Evolutionary conservation across 2,888 invertebrate species (phyloP), one percentile per base, ranked within the genome.

Genomic region (Pyrocoelia pectoralis): DNA sequence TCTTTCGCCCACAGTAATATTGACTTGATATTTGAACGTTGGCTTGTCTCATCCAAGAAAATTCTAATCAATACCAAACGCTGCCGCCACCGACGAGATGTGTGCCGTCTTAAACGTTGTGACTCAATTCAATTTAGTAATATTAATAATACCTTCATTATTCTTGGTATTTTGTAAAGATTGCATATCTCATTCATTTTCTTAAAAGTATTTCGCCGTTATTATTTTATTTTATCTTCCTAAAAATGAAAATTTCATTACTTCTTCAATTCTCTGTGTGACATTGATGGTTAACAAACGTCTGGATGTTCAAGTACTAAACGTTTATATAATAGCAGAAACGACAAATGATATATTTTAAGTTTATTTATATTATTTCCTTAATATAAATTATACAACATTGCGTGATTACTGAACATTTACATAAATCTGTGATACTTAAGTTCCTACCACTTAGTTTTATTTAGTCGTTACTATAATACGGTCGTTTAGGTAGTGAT

Each of bases 371-470:
- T 43, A 43, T 43, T 43, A 43, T 15, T 15, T 15, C 15, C 41
- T 43, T 13, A 15, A 43, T 13, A 43, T 43, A 43, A 43, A 43
- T 43, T 43, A 5, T 13, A 14, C 28, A 41, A 12, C 2, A 12
- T 54, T n/a, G 54, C 54, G 54, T 54, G 54, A 43, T 54, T 43
- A 14, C 28, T 1, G 3, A 9, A 43, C 54, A 29, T 54, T 54
- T 18, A 13, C 28, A 41, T 43, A 43, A 43, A 54, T 46, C 14
- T 54, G 54, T 54, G 8, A 13, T 12, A 33, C 33, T 43, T 9
- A 5, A 43, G 13, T 5, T 43, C 41, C 41, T 43, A 15, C 41
- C 41, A 43, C 41, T 43, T 43, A 43, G 15, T 43, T 43, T 43
- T 43, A 43, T 43, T 43, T 43, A 43, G 41, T 43, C 41, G 41